Evolutionary conservation across 2,888 invertebrate species (phyloP), one percentile per base, ranked within the genome.

Genomic region (Dyspetes luteomarginatus): DNA sequence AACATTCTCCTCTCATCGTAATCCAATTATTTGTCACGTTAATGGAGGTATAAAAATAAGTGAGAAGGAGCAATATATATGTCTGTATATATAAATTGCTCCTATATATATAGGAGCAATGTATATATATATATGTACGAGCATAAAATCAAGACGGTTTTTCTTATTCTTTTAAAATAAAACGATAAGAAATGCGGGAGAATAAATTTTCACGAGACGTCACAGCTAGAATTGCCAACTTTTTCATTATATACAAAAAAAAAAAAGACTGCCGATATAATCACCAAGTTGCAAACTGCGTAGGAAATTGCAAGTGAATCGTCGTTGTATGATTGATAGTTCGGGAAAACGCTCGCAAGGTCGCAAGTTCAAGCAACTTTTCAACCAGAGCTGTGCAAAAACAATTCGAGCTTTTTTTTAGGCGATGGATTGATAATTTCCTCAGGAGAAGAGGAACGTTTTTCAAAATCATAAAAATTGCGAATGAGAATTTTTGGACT

Each of bases 21-120:
- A 68, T 75, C 50, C 58, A 68, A 60, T 75, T 75, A 67, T 67
- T 67, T 50, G 58, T 67, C 67, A 41, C 41, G 67, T 43, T 68
- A 60, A 68, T 75, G 75, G 60, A 50, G 19, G 30, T 50, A 28
- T 45, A 60, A 60, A 50, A 60, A 50, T 50, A 24, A 67, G 45
- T n/a, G 22, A 56, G 24, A 48, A 43, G 56, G 45, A 45, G 22
- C 26, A 22, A 65, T 17, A 17, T 55, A 12, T 26, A 9, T 17
- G 12, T 24, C 17, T 17, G 30, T n/a, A n/a, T n/a, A n/a, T n/a
- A n/a, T n/a, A n/a, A n/a, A n/a, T n/a, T n/a, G n/a, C n/a, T n/a
- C n/a, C n/a, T n/a, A n/a, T n/a, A n/a, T n/a, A n/a, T n/a, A n/a
- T n/a, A n/a, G n/a, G n/a, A n/a, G n/a, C n/a, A n/a, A 58, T 36